These are phyloP conservation scores for Prinia subflava DNA, from an alignment of 2,113 vertebrate species.

Conservation along the genomic window DNA sequence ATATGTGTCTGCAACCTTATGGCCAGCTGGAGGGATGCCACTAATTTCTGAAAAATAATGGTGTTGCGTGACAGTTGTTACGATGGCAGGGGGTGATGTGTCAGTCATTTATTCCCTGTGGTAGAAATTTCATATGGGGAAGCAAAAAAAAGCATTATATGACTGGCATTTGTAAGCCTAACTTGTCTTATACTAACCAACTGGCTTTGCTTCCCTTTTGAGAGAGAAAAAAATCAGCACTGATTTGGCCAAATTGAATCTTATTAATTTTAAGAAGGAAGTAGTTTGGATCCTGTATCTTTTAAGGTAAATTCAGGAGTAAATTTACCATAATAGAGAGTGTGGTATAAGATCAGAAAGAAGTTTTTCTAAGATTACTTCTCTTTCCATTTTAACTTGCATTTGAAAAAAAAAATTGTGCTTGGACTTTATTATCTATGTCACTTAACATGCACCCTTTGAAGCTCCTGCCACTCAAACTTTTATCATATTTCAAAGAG, in stretches of 20 bases:
- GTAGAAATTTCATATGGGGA: background rate
- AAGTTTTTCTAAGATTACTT: background rate
- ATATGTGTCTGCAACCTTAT: background rate
- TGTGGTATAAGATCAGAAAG: background rate
- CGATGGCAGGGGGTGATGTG: background rate
- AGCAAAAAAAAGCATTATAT: slow-evolving; percentile 5
- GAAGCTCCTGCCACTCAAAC: background rate
- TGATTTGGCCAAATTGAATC: background rate
- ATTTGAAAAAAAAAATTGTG: background rate
- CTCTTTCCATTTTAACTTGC: background rate
- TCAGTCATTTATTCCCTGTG: background rate
- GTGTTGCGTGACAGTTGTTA: background rate
- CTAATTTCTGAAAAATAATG: background rate
- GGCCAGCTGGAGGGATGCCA: background rate
- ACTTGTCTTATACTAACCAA: background rate
- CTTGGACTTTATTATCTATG: background rate
- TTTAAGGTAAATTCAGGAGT: background rate
- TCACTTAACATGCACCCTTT: background rate
- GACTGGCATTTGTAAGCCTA: background rate
- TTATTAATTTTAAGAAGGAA: background rate
- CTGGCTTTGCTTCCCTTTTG: background rate
- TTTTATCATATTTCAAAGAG: background rate
- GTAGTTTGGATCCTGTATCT: background rate
- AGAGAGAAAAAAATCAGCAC: background rate
- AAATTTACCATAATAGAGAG: background rate